Base-by-base conservation (phyloP, 2,888 invertebrate species). In the Thymelicus sylvestris region DNA sequence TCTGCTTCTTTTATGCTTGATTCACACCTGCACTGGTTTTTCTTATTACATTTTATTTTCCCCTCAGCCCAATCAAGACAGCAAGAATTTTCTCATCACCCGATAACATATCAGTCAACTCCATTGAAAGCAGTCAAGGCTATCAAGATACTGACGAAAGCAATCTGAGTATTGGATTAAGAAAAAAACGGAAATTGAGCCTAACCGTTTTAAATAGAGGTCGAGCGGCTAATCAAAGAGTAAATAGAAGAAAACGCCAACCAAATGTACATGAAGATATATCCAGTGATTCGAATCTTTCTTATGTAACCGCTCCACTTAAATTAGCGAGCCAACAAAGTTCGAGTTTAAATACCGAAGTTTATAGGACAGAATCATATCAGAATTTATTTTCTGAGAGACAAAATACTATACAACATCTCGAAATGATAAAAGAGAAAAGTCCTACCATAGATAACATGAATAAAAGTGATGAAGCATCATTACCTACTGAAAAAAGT, bases 121-220 rank as follows among this genome's bases (percentile, higher is more conserved):
- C 88, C 0, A 70, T 86, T 62, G 91, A 91, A 55, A 91, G 88
- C 74, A 86, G 84, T n/a, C 88, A 88, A 76, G 90, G 89, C 2
- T 91, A 92, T 74, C 85, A 86, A 79, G 91, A 92, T 71, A 88
- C 92, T 0, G 91, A 92, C 70, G 52, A 75, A 4, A 91, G 88
- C 75, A 86, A 85, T 0, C 57, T 79, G 2, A 81, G 78, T 70
- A 60, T 76, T 0, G 74, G 74, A 57, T 44, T 74, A 6, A 84
- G 78, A 74, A 84, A 82, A 73, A 90, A 84, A 76, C 82, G 79
- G 74, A 84, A 79, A 69, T 59, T 78, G 12, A 80, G 79, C 66
- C 67, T 79, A 5, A 70, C 67, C 8, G 55, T 48, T 41, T 7
- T 71, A 57, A 62, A 48, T 47, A 66, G 44, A 57, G 62, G 38